These are phyloP conservation scores for Coboldia fuscipes DNA, from an alignment of 1,140 invertebrate genomes.

Conservation along the genomic window DNA sequence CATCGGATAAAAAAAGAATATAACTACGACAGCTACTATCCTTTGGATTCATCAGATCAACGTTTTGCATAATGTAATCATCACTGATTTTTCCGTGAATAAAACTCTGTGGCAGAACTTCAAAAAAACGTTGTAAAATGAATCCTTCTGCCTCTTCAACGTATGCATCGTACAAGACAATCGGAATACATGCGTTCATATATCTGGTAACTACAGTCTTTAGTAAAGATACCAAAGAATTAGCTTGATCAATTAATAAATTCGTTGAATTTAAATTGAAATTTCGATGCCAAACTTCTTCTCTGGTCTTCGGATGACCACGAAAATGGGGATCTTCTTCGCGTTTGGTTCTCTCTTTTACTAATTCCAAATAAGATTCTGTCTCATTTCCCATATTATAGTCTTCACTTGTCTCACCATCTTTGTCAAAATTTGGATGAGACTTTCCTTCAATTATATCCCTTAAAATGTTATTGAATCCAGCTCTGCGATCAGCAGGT, in stretches of 20 bases:
- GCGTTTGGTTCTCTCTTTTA: no score
- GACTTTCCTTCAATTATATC: no score
- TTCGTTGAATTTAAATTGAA: constrained; percentile 20
- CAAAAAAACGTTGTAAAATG: constrained; percentile 30
- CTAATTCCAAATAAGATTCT: no score
- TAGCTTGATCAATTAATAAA: constrained; percentile 21
- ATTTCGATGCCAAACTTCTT: constrained; percentile 25
- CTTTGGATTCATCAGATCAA: constrained; percentile 15
- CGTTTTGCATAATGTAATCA: constrained; percentile 15
- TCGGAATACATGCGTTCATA: constrained; percentile 30
- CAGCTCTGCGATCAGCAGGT: no score
- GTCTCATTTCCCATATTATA: no score
- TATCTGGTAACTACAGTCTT: constrained; percentile 30
- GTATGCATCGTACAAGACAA: constrained; percentile 35
- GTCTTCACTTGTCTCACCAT: no score
- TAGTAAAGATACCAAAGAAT: constrained; percentile 29
- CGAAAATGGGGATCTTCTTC: constrained; percentile 22
- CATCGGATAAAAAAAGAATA: constrained; percentile 38
- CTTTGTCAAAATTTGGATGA: no score
- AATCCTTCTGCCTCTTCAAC: constrained; percentile 27
- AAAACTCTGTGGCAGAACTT: constrained; percentile 17
- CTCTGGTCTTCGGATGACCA: constrained; percentile 28
- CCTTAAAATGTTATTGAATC: no score
- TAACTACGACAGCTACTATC: constrained; percentile 31
- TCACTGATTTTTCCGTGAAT: constrained; percentile 32